Evolutionary conservation across 2,113 vertebrate species (phyloP).

Genomic region (Cryptomyrus ogoouensis): DNA sequence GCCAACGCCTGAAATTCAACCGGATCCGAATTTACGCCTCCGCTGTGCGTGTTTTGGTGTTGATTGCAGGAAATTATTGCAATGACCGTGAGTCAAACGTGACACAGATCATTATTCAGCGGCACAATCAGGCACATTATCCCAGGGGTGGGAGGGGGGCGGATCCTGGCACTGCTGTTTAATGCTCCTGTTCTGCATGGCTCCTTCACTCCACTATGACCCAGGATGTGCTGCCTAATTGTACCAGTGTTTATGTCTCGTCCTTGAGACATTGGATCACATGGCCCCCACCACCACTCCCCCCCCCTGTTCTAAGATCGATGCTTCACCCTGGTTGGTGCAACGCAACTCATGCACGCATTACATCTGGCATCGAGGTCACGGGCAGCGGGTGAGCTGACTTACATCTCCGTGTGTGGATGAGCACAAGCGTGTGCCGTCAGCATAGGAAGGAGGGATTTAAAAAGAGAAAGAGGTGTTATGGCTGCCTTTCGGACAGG

Average conservation of each 20-base stretch:
- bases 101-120: background rate
- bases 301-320: background rate
- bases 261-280: background rate
- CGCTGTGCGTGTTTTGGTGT: background rate
- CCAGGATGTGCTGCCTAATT: conserved; percentile 62
- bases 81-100: background rate
- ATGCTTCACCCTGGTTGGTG: background rate
- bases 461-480: background rate
- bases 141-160: background rate
- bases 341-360: background rate
- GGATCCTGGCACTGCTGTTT: background rate
- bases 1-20: background rate
- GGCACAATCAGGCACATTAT: background rate
- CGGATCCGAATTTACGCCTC: background rate
- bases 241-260: background rate
- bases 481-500: background rate
- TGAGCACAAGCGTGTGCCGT: background rate
- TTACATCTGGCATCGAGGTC: background rate
- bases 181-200: conserved; percentile 13
- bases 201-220: conserved; percentile 38
- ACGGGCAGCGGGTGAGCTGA: background rate
- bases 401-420: background rate
- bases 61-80: background rate
- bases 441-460: background rate
- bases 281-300: no score